These are phyloP conservation scores for Macrosiphum euphorbiae DNA, from an alignment of 2,888 invertebrate genomes.

Conservation along the genomic window DNA sequence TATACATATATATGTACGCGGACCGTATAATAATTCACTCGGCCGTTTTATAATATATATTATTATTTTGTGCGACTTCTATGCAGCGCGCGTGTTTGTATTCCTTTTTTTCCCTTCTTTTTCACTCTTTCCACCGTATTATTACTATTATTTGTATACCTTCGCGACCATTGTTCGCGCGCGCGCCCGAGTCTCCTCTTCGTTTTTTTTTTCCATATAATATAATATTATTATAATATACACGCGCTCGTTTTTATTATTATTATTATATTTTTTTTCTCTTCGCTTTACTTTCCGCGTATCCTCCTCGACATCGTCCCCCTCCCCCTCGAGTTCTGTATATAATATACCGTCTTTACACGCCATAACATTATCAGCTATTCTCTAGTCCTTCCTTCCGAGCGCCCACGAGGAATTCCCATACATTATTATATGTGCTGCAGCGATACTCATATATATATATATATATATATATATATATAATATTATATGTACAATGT, in stretches of 20 bases:
- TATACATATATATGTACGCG: not conserved
- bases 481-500: not conserved
- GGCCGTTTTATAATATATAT: conserved; percentile 38
- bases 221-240: not conserved
- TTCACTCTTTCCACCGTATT: not conserved
- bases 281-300: not conserved
- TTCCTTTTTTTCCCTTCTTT: conserved; percentile 9
- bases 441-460: not conserved
- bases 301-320: not conserved
- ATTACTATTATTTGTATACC: not conserved
- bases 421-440: not conserved
- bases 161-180: conserved; percentile 52
- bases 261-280: conserved; percentile 13
- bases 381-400: conserved; percentile 18
- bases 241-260: not conserved
- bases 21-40: conserved; percentile 62
- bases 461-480: not conserved
- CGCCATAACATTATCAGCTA: not conserved
- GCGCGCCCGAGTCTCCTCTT: conserved; percentile 37
- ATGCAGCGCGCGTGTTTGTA: conserved; percentile 32
- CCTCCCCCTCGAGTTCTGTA: not conserved
- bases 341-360: too few species aligned
- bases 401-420: conserved; percentile 14
- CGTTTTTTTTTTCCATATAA: not conserved
- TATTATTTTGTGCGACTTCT: conserved; percentile 1